A percentile compares a stretch with the other conserved stretches of the same genome.
Conservation (phyloP, 2,888 invertebrate species). For the Microctonus brassicae region DNA sequence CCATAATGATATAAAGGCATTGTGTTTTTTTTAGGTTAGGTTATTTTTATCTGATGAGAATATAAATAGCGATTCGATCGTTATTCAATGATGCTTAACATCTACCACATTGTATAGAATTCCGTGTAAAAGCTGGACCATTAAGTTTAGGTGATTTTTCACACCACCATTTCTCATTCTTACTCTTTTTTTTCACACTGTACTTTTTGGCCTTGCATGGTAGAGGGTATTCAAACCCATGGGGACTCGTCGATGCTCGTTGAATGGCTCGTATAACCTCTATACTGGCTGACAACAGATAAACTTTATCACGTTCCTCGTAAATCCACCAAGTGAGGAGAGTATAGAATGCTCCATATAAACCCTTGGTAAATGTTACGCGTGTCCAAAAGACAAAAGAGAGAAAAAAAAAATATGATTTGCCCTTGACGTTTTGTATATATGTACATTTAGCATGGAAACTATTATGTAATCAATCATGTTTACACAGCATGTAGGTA, state of each 20-base stretch:
- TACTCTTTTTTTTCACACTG: background rate
- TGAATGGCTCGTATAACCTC: constrained; percentile 28
- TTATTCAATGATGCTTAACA: background rate
- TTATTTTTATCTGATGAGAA: background rate
- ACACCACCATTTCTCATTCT: constrained; percentile 8
- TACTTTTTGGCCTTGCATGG: background rate
- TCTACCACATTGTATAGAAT: background rate
- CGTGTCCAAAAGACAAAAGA: background rate
- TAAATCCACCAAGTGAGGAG: constrained; percentile 21
- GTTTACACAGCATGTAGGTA: background rate
- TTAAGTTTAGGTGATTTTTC: constrained; percentile 32
- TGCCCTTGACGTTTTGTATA: background rate
- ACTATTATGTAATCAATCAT: background rate
- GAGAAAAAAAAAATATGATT: background rate
- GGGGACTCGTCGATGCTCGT: constrained; percentile 8
- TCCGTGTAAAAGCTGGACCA: constrained; percentile 11
- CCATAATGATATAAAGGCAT: too few relatives aligned
- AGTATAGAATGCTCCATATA: background rate
- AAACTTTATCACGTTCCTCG: constrained; percentile 35
- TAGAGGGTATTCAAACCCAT: constrained; percentile 6
- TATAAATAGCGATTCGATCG: background rate
- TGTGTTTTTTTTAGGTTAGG: too few relatives aligned
- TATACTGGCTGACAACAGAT: constrained; percentile 34
- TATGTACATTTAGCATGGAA: background rate
- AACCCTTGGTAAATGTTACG: background rate